These are phyloP conservation scores for Drosophila seclusa DNA, from an alignment of 2,888 invertebrate species.

Conservation along the genomic window DNA sequence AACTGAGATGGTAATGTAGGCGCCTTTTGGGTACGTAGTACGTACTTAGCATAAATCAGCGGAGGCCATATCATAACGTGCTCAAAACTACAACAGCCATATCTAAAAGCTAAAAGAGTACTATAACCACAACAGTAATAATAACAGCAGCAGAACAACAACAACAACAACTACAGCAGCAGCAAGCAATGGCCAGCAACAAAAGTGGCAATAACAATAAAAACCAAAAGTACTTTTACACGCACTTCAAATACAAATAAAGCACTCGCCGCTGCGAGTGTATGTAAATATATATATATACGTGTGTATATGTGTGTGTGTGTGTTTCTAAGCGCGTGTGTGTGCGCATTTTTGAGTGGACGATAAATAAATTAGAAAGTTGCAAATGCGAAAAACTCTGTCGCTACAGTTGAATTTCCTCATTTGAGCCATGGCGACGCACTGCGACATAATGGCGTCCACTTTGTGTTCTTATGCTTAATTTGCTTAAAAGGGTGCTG, in stretches of 20 bases:
- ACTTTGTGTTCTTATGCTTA: conserved; percentile 82
- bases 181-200: conserved; percentile 32
- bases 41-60: conserved; percentile 49
- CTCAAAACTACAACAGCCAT: conserved; percentile 44
- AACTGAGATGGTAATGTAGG: conserved; percentile 6
- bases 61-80: conserved; percentile 37
- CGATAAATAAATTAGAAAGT: conserved; percentile 79
- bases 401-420: conserved; percentile 38
- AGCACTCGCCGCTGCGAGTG: conserved; percentile 25
- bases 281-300: conserved; percentile 15
- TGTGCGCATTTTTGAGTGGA: conserved; percentile 61
- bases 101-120: conserved; percentile 34
- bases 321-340: conserved; percentile 56
- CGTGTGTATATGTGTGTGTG: conserved; percentile 24
- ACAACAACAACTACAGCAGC: conserved; percentile 16
- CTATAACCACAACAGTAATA: conserved; percentile 28
- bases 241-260: conserved; percentile 74
- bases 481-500: conserved; percentile 82
- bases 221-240: conserved; percentile 66
- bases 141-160: conserved; percentile 4
- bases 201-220: conserved; percentile 62
- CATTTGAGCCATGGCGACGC: conserved; percentile 47
- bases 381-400: conserved; percentile 66
- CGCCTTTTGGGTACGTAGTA: conserved; percentile 17
- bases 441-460: conserved; percentile 82